phyloP scores from a whole-genome alignment of 2,113 vertebrate species.

The Myiozetetes cayanensis region DNA sequence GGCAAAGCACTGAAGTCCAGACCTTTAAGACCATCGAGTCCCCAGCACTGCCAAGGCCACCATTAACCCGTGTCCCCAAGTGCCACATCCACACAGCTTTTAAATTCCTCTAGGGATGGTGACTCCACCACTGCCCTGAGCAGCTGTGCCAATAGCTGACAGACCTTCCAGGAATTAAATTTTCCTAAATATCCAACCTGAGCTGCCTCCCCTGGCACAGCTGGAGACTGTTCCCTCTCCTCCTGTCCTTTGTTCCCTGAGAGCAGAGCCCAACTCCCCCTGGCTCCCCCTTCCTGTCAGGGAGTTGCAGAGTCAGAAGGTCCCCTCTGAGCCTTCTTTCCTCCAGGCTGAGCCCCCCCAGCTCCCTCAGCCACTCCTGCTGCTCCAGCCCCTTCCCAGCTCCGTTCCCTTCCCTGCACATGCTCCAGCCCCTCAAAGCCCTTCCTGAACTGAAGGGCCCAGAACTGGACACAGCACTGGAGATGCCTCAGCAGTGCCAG shows the following conservation, averaged over 20 bases:
- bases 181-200: neutral
- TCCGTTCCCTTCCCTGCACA: fast-evolving
- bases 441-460: fast-evolving
- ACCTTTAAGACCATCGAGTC: neutral
- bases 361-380: neutral
- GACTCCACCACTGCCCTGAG: neutral
- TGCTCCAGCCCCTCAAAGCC: fast-evolving
- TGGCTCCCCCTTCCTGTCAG: fast-evolving
- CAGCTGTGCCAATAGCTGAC: neutral
- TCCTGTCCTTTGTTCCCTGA: neutral
- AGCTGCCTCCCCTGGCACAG: neutral
- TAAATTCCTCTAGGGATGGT: neutral
- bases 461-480: neutral
- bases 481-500: neutral
- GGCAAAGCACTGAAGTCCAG: neutral
- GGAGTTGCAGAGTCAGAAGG: neutral
- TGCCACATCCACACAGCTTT: neutral
- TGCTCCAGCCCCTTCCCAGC: neutral
- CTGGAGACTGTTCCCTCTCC: fast-evolving
- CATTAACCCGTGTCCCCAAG: neutral
- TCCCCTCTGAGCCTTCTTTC: neutral
- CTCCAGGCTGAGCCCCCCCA: neutral
- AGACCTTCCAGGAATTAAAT: neutral
- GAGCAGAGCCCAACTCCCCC: fast-evolving
- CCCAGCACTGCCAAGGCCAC: neutral